Evolutionary conservation across 2,113 vertebrate species (phyloP), one percentile per base, ranked within the genome.

Genomic region (Calidris pugnax): DNA sequence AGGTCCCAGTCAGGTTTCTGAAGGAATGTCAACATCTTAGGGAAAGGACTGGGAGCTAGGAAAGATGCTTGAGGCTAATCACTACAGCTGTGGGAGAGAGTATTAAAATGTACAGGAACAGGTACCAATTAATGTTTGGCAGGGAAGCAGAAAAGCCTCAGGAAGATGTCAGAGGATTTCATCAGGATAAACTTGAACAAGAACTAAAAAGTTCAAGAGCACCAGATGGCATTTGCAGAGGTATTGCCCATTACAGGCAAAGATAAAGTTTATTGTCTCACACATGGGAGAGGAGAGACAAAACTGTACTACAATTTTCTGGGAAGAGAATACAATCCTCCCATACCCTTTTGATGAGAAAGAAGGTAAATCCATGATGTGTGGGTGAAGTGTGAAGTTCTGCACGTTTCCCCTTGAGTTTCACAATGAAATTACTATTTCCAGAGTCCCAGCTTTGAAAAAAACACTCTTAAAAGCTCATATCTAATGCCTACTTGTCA

Each of bases 101-200:
- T 94, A 96, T n/a, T 93, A 93, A 92, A 96, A 94, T 64, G 79
- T 95, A 93, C 63, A 91, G 90, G 73, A 97, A 95, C 62, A 93
- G 89, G 80, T 96, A 97, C 50, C 14, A 39, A 97, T 96, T 97
- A 97, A 93, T 8, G 4, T 90, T 97, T 97, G 96, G 94, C 90
- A 97, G 71, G 78, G 92, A 95, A 73, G 73, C 26, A 94, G 91
- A 94, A 97, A 93, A 93, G 87, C 76, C 90, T 94, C 90, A n/a
- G 90, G 87, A 97, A 96, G 91, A 96, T 93, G 84, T 68, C 85
- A 95, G 90, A 96, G 94, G 87, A 96, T 97, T 98, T 97, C 80
- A 90, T 90, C 71, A 86, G 92, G 89, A 95, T 94, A 96, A 95
- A 94, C 59, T n/a, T 55, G 56, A 91, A 90, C 30, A 93, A 91